These are phyloP conservation scores for Xyrichtys novacula DNA, from an alignment of 2,797 vertebrate species.

Conservation along the genomic window DNA sequence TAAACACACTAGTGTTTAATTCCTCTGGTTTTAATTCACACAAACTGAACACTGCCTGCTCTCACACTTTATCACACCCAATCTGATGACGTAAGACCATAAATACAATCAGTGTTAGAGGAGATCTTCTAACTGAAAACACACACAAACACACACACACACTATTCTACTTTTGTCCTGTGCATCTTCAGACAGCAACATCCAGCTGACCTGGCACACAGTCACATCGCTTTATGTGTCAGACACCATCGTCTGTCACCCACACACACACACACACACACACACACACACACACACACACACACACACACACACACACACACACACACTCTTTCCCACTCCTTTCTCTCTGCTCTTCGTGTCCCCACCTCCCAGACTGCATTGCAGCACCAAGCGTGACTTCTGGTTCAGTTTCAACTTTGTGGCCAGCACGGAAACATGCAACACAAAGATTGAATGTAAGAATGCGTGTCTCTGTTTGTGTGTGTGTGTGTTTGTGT, in stretches of 20 bases:
- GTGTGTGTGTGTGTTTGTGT: background rate
- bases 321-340: background rate
- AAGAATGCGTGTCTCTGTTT: background rate
- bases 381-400: constrained; percentile 50
- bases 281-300: constrained; percentile 2
- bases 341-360: background rate
- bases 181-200: constrained; percentile 22
- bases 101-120: background rate
- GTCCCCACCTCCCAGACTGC: constrained; percentile 43
- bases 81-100: background rate
- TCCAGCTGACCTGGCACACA: constrained; percentile 40
- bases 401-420: constrained; percentile 29
- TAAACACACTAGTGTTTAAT: too few species aligned
- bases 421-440: constrained; percentile 34
- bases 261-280: constrained; percentile 7
- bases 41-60: background rate
- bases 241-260: constrained; percentile 28
- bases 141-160: constrained; percentile 6
- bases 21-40: too few species aligned
- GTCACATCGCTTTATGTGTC: constrained; percentile 35
- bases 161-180: constrained; percentile 7
- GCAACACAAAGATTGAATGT: background rate
- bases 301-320: constrained; percentile 8
- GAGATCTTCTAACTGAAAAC: background rate
- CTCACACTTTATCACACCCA: background rate